phyloP scores from a whole-genome alignment of 1,140 invertebrate genomes.

The Ooceraea biroi region DNA sequence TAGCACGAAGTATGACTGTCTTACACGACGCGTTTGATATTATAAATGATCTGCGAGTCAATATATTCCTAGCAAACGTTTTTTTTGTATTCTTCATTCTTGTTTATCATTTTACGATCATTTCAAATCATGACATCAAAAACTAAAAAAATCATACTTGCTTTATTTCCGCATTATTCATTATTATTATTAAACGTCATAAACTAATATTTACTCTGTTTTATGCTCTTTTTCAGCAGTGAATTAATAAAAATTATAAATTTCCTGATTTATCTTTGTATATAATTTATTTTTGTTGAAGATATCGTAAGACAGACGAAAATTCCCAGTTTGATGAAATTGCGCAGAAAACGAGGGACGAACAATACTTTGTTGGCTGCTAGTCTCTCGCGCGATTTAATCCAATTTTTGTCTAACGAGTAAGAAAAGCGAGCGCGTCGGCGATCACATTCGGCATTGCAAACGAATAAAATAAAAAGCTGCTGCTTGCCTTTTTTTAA shows the following conservation, averaged over 20 bases:
- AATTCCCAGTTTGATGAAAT: slow-evolving; percentile 46
- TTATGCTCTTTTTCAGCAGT: not conserved
- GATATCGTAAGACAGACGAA: not conserved
- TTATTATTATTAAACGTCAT: not conserved
- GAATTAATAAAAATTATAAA: not conserved
- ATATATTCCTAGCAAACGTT: not conserved
- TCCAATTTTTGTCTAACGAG: slow-evolving; percentile 34
- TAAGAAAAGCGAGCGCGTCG: slow-evolving; percentile 57
- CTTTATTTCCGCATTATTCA: not conserved
- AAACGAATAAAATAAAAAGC: slow-evolving; percentile 77
- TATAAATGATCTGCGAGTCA: not conserved
- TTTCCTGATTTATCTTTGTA: slow-evolving; percentile 20
- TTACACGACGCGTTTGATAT: too few species aligned
- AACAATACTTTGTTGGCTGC: slow-evolving; percentile 41
- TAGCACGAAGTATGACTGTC: not conserved
- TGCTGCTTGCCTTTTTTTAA: slow-evolving; percentile 84
- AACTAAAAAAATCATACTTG: not conserved
- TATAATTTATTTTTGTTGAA: slow-evolving; percentile 12
- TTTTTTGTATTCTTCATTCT: not conserved
- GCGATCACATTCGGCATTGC: slow-evolving; percentile 62
- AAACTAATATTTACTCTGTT: not conserved
- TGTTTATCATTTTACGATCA: not conserved
- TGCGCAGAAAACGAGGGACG: slow-evolving; percentile 35
- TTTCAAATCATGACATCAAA: not conserved
- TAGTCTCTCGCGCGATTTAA: slow-evolving; percentile 38